These are phyloP conservation scores for Tinamus guttatus DNA, from an alignment of 2,113 vertebrate species.

Conservation along the genomic window DNA sequence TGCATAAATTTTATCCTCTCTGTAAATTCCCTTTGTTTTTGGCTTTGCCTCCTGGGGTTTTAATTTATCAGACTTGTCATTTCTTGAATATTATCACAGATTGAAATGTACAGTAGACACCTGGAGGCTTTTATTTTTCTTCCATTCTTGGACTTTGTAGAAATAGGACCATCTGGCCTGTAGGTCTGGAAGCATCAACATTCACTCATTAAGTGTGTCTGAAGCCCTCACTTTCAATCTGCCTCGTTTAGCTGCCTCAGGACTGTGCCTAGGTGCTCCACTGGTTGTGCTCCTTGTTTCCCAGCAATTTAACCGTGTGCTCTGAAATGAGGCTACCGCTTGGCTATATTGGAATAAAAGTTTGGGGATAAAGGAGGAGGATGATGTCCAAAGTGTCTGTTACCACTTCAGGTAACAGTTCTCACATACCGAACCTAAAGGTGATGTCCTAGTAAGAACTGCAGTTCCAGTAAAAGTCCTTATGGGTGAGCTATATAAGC, in stretches of 20 bases:
- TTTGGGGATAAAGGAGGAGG: background rate
- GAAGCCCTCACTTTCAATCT: constrained; percentile 56
- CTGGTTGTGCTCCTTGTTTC: constrained; percentile 30
- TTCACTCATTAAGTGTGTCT: constrained; percentile 60
- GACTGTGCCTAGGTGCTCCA: background rate
- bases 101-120: constrained; percentile 59
- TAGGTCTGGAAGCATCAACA: constrained; percentile 72
- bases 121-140: constrained; percentile 68
- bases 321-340: background rate
- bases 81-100: constrained; percentile 59
- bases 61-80: constrained; percentile 62
- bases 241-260: constrained; percentile 45
- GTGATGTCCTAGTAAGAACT: background rate
- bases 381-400: background rate
- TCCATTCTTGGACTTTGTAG: constrained; percentile 37
- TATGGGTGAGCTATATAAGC: background rate
- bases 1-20: constrained; percentile 41
- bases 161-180: constrained; percentile 61
- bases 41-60: constrained; percentile 15
- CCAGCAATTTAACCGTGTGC: background rate
- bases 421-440: background rate
- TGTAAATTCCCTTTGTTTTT: constrained; percentile 32
- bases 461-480: background rate
- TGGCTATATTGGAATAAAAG: background rate
- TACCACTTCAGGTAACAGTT: background rate